Base-by-base conservation (phyloP, 1,140 invertebrate species). In the Stegodyphus dumicola region DNA sequence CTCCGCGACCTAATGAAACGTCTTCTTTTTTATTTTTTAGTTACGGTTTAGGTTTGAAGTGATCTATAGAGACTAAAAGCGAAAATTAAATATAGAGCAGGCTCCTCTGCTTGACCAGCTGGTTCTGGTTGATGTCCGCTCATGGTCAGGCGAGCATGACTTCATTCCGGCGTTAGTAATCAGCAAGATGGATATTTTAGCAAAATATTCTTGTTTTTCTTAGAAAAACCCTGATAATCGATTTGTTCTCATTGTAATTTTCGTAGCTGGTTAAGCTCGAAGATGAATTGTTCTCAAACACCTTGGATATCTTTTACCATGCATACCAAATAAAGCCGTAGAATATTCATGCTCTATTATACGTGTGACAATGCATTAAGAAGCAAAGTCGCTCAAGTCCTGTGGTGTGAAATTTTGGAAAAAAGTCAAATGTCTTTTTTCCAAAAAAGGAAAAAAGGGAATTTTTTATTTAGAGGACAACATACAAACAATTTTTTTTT, bases 311-410 rank as follows among this genome's bases (percentile, higher is more conserved):
- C 7, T 33, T 48, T n/a, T 48, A 33, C 48, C 75, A 77, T 73
- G 78, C 53, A 81, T 81, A n/a, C 56, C 51, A 73, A 81, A 18
- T 49, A 9, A 52, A 11, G 33, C 33, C 7, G 49, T 67, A 17
- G 69, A 81, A 81, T 81, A 81, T 81, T 79, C 77, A 79, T 70
- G 48, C 17, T 79, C 73, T 49, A 73, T 81, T 64, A 81, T 73
- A n/a, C 49, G 73, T 73, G 69, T 51, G 64, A 73, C 54, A 13
- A 73, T 64, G 78, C 18, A 13, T 49, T 67, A 64, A 13, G 49
- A 70, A 15, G 66, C 10, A 48, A 69, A 13, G 9, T 6, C 5
- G n/a, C 11, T 64, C 10, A 64, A 64, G n/a, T 13, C 33, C 33
- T 33, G 3, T 33, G 3, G 33, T 1, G 3, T 33, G 33, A 3